Evolutionary conservation across 2,113 vertebrate genomes (phyloP).

Genomic region (Callithrix jacchus): DNA sequence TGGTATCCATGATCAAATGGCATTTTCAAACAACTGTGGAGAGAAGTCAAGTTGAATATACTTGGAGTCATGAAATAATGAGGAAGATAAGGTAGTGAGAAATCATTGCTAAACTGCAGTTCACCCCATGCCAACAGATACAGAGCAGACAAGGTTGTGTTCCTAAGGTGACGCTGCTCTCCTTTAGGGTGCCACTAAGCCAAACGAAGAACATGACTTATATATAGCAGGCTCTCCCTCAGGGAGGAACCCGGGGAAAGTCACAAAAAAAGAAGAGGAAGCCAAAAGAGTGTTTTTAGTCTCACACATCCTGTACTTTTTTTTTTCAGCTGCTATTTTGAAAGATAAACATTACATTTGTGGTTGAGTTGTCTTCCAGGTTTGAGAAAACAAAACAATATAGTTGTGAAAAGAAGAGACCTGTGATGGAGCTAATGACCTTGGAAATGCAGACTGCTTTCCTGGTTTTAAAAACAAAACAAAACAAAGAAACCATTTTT

Average conservation of each 20-base stretch:
- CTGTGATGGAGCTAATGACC: slow-evolving; percentile 39
- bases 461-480: slow-evolving; percentile 61
- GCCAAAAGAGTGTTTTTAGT: slow-evolving; percentile 41
- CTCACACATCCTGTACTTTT: slow-evolving; percentile 65
- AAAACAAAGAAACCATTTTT: slow-evolving; percentile 40
- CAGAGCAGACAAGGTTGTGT: neutral
- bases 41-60: neutral
- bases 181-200: neutral
- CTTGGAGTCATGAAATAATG: neutral
- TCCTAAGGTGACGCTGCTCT: neutral
- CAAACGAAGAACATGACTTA: neutral
- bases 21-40: slow-evolving; percentile 35
- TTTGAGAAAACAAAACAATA: slow-evolving; percentile 70
- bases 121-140: neutral
- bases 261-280: slow-evolving; percentile 39
- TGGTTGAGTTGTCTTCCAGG: slow-evolving; percentile 43
- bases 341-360: slow-evolving; percentile 73
- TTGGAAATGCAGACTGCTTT: slow-evolving; percentile 66
- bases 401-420: slow-evolving; percentile 24
- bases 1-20: neutral
- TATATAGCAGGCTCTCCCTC: neutral
- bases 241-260: slow-evolving; percentile 40
- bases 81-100: neutral
- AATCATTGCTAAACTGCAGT: neutral
- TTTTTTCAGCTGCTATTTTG: slow-evolving; percentile 64